Base-by-base conservation (phyloP, 1,140 invertebrate genomes). In the Drosophila kepulauana region DNA sequence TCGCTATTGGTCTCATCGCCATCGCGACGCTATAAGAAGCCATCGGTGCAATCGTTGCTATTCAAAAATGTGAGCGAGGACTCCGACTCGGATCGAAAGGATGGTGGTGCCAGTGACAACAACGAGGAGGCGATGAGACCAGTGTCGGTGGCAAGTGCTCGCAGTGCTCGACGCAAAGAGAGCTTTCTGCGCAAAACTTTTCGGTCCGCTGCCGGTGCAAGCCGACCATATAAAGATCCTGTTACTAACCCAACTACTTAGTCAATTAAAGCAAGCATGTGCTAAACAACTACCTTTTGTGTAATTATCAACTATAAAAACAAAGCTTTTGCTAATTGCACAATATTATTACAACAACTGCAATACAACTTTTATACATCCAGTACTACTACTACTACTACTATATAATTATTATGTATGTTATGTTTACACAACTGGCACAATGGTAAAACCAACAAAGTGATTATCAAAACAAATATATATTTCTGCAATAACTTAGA, bases 121-220 rank as follows among this genome's bases (percentile, higher is more conserved):
- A 45, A 25, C 3, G 30, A 59, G 20, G 63, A 43, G 30, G 10
- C 28, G 38, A 43, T 6, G 38, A 45, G 62, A 15, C 10, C 5
- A 4, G 4, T 3, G 6, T 1, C 20, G 5, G 3, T 3, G 11
- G 0, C 20, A 35, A 30, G 16, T 51, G 48, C 5, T 33, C 71
- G 71, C 54, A 61, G 67, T 61, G 33, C 68, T 56, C 57, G 75
- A 0, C 91, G 87, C 62, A 92, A 92, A 72, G 86, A 92, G 74
- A 92, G 92, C 75, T 92, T 92, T 78, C 73, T 93, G 52, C 91
- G 82, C 52, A 93, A 91, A 75, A 93, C 89, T 20, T 87, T 93
- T 70, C 79, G 80, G 56, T 78, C 85, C 38, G 82, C 84, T 58
- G 91, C 91, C 52, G 80, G 78, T 73, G 77, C 75, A n/a, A 78